These are phyloP conservation scores for Darevskia nairensis DNA, from an alignment of 2,797 vertebrate genomes.

Conservation along the genomic window DNA sequence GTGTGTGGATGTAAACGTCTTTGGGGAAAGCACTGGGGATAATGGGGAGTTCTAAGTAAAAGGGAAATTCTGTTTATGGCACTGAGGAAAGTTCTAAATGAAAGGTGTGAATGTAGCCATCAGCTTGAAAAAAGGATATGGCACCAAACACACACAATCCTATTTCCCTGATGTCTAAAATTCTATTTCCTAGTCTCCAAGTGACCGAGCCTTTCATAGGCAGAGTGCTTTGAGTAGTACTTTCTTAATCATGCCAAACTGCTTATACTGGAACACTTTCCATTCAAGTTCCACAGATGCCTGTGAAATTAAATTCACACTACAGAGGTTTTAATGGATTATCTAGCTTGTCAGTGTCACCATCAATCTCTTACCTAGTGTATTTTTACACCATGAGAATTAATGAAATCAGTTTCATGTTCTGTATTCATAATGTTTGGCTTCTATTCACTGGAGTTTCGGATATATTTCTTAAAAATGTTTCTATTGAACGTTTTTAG, in stretches of 20 bases:
- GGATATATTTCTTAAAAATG: neutral
- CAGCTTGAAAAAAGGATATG: neutral
- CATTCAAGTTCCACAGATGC: neutral
- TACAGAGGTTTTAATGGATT: constrained; percentile 1
- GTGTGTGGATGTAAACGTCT: neutral
- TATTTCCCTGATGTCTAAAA: neutral
- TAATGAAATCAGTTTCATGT: constrained; percentile 11
- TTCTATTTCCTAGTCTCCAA: neutral
- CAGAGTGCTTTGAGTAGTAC: neutral
- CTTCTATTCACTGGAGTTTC: neutral
- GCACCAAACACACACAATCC: neutral
- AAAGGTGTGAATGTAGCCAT: neutral
- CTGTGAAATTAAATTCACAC: constrained; percentile 29
- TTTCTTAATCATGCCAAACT: neutral
- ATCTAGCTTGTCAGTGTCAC: constrained; percentile 7
- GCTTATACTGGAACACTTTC: neutral
- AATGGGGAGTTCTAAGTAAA: neutral
- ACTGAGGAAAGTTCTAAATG: neutral
- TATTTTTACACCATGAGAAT: constrained; percentile 23
- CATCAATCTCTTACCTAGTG: neutral
- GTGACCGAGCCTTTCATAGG: neutral
- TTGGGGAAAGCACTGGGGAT: neutral
- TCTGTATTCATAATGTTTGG: constrained; percentile 1
- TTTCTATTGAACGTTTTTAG: neutral
- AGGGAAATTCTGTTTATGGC: too few species aligned